phyloP scores from a whole-genome alignment of 1,140 invertebrate genomes.

The Caenorhabditis brenneri region DNA sequence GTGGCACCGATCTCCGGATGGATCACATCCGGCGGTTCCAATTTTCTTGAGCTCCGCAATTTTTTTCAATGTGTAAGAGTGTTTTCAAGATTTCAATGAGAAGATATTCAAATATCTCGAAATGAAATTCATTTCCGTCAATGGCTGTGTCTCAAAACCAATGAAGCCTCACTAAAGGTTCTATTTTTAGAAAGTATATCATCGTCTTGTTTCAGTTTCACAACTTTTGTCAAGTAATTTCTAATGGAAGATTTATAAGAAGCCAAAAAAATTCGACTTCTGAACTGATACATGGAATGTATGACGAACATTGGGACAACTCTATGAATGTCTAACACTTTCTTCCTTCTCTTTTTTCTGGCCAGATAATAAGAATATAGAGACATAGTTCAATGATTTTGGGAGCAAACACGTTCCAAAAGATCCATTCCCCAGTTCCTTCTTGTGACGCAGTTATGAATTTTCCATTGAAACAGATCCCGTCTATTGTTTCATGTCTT shows the following conservation, averaged over 20 bases:
- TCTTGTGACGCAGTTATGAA: not conserved
- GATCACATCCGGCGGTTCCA: slow-evolving; percentile 7
- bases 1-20: slow-evolving; percentile 34
- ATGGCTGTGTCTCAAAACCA: not conserved
- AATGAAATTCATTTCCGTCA: slow-evolving; percentile 20
- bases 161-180: not conserved
- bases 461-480: not conserved
- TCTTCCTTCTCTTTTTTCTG: not conserved
- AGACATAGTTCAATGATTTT: not conserved
- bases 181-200: not conserved
- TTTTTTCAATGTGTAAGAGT: not conserved
- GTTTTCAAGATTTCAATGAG: not conserved
- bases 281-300: not conserved
- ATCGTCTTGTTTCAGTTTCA: not conserved
- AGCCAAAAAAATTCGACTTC: not conserved
- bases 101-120: slow-evolving; percentile 9
- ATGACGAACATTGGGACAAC: not conserved
- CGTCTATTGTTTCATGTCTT: not conserved
- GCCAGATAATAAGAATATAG: too few species aligned
- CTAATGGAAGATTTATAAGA: not conserved
- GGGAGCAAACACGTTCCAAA: not conserved
- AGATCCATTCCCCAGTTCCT: not conserved
- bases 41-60: not conserved
- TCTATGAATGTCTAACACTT: slow-evolving; percentile 1
- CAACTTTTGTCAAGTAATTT: not conserved